These are phyloP conservation scores for Rhyzopertha dominica DNA, from an alignment of 1,140 invertebrate genomes.

Conservation along the genomic window DNA sequence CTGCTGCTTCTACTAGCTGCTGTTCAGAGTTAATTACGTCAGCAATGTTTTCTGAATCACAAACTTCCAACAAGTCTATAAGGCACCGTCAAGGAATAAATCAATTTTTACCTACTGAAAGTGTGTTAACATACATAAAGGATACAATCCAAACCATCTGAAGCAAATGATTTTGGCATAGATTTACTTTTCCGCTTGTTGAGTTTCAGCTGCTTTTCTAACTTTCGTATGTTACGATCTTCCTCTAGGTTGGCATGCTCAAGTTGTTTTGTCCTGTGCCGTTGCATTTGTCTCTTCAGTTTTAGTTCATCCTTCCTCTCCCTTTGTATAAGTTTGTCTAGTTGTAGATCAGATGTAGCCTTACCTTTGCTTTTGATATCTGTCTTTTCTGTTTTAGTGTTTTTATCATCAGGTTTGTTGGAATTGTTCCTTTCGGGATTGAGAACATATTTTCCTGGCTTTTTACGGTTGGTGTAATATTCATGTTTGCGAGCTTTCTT, in stretches of 20 bases:
- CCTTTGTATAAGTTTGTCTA: constrained; percentile 38
- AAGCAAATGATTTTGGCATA: constrained; percentile 70
- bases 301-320: constrained; percentile 48
- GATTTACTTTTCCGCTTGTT: constrained; percentile 72
- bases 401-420: constrained; percentile 22
- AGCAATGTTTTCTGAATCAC: constrained; percentile 66
- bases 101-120: constrained; percentile 7
- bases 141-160: constrained; percentile 87
- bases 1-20: constrained; percentile 56
- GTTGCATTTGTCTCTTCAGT: constrained; percentile 52
- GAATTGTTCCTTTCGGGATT: constrained; percentile 20
- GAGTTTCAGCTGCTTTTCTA: constrained; percentile 80
- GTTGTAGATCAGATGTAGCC: constrained; percentile 10
- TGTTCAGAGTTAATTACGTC: constrained; percentile 57
- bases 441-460: constrained; percentile 25
- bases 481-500: constrained; percentile 52
- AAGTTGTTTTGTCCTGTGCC: constrained; percentile 58
- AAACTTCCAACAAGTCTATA: constrained; percentile 72
- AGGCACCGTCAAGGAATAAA: constrained; percentile 7
- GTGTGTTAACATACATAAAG: too few species aligned
- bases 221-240: constrained; percentile 69
- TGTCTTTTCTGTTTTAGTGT: constrained; percentile 32
- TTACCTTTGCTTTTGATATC: constrained; percentile 24
- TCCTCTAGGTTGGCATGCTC: constrained; percentile 70
- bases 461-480: constrained; percentile 43